Evolutionary conservation across 2,113 vertebrate genomes (phyloP).

Genomic region (Corythaeola cristata): DNA sequence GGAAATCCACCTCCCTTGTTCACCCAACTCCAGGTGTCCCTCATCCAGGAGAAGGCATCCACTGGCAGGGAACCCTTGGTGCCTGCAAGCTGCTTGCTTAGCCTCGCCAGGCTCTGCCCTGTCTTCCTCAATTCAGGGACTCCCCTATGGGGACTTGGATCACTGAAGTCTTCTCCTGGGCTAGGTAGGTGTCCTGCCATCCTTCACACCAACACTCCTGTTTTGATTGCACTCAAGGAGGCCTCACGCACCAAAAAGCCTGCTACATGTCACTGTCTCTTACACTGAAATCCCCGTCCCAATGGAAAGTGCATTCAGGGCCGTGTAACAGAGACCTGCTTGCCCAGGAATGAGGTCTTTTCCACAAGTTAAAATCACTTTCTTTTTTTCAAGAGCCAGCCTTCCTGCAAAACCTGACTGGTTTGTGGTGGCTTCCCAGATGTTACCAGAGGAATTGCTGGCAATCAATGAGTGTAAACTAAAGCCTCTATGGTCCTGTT

Average conservation of each 20-base stretch:
- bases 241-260: background rate
- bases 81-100: background rate
- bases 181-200: background rate
- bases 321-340: background rate
- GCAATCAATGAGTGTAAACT: background rate
- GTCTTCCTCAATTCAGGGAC: background rate
- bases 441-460: background rate
- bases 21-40: too few relatives aligned
- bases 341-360: background rate
- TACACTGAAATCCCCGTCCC: background rate
- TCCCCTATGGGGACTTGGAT: background rate
- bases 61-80: background rate
- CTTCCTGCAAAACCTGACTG: background rate
- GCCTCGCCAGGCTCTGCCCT: background rate
- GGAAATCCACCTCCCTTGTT: background rate
- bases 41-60: background rate
- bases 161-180: background rate
- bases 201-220: background rate
- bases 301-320: background rate
- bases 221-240: background rate
- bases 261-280: accelerated
- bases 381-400: background rate
- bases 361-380: background rate
- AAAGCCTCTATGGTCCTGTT: background rate
- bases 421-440: background rate